These are phyloP conservation scores for Gyrodactylus salaris DNA, from an alignment of 1,140 invertebrate genomes.

Conservation along the genomic window DNA sequence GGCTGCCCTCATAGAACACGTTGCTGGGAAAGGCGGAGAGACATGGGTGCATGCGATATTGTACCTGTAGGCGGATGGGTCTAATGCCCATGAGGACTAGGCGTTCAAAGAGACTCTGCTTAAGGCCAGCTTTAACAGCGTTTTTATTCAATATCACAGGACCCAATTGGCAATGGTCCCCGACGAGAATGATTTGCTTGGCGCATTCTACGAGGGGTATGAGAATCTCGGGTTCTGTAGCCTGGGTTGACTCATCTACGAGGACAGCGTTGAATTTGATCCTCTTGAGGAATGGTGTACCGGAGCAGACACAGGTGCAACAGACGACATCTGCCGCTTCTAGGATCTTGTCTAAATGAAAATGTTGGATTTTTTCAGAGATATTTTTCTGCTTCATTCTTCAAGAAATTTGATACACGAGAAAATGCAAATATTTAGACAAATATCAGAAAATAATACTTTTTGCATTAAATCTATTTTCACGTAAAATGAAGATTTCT, in stretches of 20 bases:
- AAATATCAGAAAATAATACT: no score
- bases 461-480: no score
- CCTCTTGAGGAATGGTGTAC: conserved; percentile 53
- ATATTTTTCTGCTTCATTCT: neutral
- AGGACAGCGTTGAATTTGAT: conserved; percentile 83
- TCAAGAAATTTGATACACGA: neutral
- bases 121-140: conserved; percentile 68
- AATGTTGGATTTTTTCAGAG: neutral
- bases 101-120: conserved; percentile 80
- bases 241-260: conserved; percentile 76
- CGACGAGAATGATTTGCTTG: conserved; percentile 66
- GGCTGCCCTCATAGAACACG: conserved; percentile 90
- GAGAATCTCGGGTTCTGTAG: conserved; percentile 91
- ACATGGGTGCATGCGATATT: conserved; percentile 86
- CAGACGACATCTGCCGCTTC: conserved; percentile 69
- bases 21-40: conserved; percentile 85
- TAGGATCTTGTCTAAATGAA: conserved; percentile 5
- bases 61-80: conserved; percentile 72
- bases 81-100: conserved; percentile 74
- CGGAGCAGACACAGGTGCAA: conserved; percentile 88
- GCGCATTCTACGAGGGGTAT: conserved; percentile 89
- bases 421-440: no score
- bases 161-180: conserved; percentile 89
- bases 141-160: conserved; percentile 99
- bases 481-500: no score